A percentile compares a stretch with the other conserved stretches of the same genome.
Evolutionary conservation across 2,888 invertebrate species (phyloP).

Genomic region (Pyrrhia umbra): DNA sequence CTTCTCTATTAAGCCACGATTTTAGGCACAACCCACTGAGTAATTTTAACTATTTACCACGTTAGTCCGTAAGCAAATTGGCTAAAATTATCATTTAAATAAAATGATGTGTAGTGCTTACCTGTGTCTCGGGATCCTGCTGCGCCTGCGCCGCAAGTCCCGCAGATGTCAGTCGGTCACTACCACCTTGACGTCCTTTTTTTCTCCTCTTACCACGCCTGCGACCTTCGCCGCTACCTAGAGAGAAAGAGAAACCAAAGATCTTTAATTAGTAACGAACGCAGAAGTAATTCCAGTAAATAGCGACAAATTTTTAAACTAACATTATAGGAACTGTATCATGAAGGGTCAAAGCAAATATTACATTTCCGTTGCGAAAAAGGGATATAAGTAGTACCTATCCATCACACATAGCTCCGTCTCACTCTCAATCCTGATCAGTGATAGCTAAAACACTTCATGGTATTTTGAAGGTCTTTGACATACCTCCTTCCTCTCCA

Average conservation of each 20-base stretch:
- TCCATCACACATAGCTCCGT: no score
- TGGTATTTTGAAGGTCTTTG: background rate
- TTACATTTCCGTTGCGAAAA: no score
- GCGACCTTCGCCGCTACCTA: slow-evolving; percentile 80
- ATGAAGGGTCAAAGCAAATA: no score
- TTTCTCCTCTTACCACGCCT: slow-evolving; percentile 91
- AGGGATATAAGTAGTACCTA: no score
- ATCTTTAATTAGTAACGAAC: background rate
- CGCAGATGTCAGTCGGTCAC: slow-evolving; percentile 85
- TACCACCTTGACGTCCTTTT: slow-evolving; percentile 87
- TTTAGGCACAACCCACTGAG: no score
- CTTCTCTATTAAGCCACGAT: no score
- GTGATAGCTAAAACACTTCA: background rate
- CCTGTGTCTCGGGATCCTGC: slow-evolving; percentile 93
- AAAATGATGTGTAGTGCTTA: slow-evolving; percentile 53
- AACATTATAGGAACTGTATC: no score
- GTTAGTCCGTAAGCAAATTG: no score
- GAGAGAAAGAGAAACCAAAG: background rate
- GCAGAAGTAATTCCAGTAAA: background rate
- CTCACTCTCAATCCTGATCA: no score
- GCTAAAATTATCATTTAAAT: no score
- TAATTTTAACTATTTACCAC: no score
- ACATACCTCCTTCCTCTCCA: slow-evolving; percentile 75
- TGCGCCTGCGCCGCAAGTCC: slow-evolving; percentile 86
- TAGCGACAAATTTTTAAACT: no score